Evolutionary conservation across 2,797 vertebrate genomes (phyloP), one percentile per base, ranked within the genome.

Genomic region (Betta splendens): DNA sequence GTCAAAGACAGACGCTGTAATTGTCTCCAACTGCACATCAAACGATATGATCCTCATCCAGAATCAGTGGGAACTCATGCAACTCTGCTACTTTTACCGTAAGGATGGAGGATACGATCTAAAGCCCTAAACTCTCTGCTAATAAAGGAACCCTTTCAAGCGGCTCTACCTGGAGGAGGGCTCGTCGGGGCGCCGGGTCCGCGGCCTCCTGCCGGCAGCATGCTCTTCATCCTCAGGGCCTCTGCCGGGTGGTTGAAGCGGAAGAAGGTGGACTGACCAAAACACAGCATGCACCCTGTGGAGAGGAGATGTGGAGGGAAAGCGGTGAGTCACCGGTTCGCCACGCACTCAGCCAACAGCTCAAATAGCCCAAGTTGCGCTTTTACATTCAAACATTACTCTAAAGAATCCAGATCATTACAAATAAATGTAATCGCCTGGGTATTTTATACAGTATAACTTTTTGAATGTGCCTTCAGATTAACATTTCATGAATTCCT

Each of bases 201-300:
- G 51, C 83, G 81, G 73, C 60, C 79, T 35, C 87, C 92, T 1
- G 83, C 85, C 0, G 95, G 94, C 83, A 96, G 90, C 95, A 96
- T 94, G 81, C 93, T 96, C 88, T 97, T 98, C 94, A 99, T 99
- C 90, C 94, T 92, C 87, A 94, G 92, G 80, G 97, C 96, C 85
- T 98, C 96, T 0, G 95, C 96, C 1, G 97, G 97, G 77, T 98
- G 95, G 86, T 98, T 98, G 91, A 98, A 98, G 64, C 96, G 95
- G 64, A 98, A 95, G 84, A 96, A 98, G 52, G 92, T 93, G 1
- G 95, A 94, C 86, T 96, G 95, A 62, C 97, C 97, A 70, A 99
- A 93, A 88, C 97, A 98, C 87, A 99, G 91, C 94, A 97, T 97
- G 85, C 96, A 98, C 60, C 97, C 97, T 99, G 86, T 29, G 31